Base-by-base conservation (phyloP, 2,888 invertebrate genomes). In the Coelopa pilipes region DNA sequence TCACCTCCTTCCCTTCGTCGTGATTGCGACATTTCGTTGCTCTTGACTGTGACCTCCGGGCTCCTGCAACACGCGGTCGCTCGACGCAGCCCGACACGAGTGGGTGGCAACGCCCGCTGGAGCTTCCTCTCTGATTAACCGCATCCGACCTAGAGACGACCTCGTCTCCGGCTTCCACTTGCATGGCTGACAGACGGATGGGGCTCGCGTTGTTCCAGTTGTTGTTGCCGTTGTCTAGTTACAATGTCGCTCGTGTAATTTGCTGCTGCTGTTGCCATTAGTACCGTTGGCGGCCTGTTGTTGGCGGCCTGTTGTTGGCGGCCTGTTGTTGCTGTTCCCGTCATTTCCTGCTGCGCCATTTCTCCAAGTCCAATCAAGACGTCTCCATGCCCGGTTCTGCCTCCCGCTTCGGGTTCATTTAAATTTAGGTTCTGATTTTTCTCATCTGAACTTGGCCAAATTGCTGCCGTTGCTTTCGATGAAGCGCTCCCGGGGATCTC, bases 21-120 rank as follows among this genome's bases (percentile, higher is more conserved):
- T 34, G 70, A 46, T 65, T 71, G 55, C 50, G 57, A 70, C 73
- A 73, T 73, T 75, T 66, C 47, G 72, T 73, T 24, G 71, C 59
- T 53, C 77, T 75, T 77, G 77, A 75, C 75, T 74, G 65, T 77
- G 77, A 77, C 74, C 74, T 75, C 71, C 55, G 62, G 46, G 62
- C 71, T 71, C 63, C 63, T 71, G 65, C 55, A 71, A 71, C 55
- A 55, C 49, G 55, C 45, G 7, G 34, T 62, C 66, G 17, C 19
- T 57, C 11, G 19, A 1, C 9, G 19, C 10, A 55, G 55, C 13
- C 17, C 19, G 19, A 5, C 12, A 50, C 21, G 66, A 17, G 17
- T 53, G 55, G 46, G 5, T 55, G 57, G n/a, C 17, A 21, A 24
- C 53, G 68, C 17, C 57, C 46, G 12, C 17, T 70, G 17, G 55